Base-by-base conservation (phyloP, 2,888 invertebrate genomes). In the Panzeria rudis region DNA sequence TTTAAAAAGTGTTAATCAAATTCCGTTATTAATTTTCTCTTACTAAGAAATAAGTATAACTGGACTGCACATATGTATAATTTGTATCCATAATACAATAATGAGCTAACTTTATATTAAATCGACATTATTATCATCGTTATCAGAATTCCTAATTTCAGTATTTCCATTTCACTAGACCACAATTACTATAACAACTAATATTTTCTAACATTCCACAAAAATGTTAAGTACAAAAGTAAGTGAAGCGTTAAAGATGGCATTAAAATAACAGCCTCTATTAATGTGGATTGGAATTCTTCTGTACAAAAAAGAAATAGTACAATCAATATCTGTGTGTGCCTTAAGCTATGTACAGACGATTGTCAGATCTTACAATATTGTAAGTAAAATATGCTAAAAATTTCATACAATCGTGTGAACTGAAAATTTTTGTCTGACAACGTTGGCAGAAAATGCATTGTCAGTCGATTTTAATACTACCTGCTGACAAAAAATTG, bases 201-300 rank as follows among this genome's bases (percentile, higher is more conserved):
- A 32, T 4, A 77, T 35, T 56, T 32, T 17, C 20, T 15, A 56
- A 52, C 23, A 56, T 66, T 66, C 20, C 29, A 32, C 44, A 61
- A 20, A 47, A 72, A 35, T 13, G 15, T 3, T 0, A 20, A 47
- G 29, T 25, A 15, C 23, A 32, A 38, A 29, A 25, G 3, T 17
- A 20, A 66, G 54, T 52, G n/a, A 52, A 71, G 29, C 71, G 38
- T 52, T 64, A 54, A 64, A 71, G 71, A 71, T 66, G 66, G 13
- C 32, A 79, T 62, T 44, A 62, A 79, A 17, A 44, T 64, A 35
- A 35, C 32, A 54, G 54, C 44, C 23, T 72, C 32, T 72, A 72
- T 72, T 47, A 77, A 77, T 68, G 56, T 68, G 77, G 72, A 83
- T 73, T 83, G 72, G 44, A 83, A 83, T 83, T 77, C 35, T 83